Base-by-base conservation (phyloP, 2,797 vertebrate genomes). In the Oreochromis mossambicus region DNA sequence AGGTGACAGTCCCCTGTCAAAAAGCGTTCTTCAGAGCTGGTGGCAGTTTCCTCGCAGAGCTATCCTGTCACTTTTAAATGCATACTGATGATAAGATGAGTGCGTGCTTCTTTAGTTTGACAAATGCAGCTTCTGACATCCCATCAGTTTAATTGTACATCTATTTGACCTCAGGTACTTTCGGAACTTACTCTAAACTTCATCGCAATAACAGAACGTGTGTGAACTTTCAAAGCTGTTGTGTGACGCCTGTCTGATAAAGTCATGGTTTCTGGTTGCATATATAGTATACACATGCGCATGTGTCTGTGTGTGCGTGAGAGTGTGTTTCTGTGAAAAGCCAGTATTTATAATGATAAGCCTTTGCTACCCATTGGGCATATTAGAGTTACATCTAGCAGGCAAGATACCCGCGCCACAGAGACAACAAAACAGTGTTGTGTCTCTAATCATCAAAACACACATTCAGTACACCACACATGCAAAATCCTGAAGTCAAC, bases 71-170 rank as follows among this genome's bases (percentile, higher is more conserved):
- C 46, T 77, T 41, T 82, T 83, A 66, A 29, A 84, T 61, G 55
- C 86, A 85, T 77, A 50, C 12, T 76, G 78, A 51, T 50, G 66
- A 55, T 15, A 54, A 75, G 87, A 86, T 78, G 79, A 84, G 73
- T 83, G 58, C 19, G 68, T 77, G 61, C 58, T 43, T 82, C 36
- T 46, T 78, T 14, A 78, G 46, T 90, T 90, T 92, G 88, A 91
- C 86, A 85, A 88, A 84, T 80, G 86, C 80, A 78, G 80, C 77
- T 54, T 86, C 84, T 88, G 92, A 92, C 89, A 86, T 55, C 77
- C 80, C 87, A 86, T 92, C 89, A 88, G 55, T 87, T 86, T 91
- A 91, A 93, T 87, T 91, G 86, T 90, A 86, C 83, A 68, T 88
- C 91, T 87, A 85, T 90, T 84, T 83, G 51, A 87, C 89, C 85